These are phyloP conservation scores for Oncorhynchus mykiss DNA, from an alignment of 2,113 vertebrate species.

Conservation along the genomic window DNA sequence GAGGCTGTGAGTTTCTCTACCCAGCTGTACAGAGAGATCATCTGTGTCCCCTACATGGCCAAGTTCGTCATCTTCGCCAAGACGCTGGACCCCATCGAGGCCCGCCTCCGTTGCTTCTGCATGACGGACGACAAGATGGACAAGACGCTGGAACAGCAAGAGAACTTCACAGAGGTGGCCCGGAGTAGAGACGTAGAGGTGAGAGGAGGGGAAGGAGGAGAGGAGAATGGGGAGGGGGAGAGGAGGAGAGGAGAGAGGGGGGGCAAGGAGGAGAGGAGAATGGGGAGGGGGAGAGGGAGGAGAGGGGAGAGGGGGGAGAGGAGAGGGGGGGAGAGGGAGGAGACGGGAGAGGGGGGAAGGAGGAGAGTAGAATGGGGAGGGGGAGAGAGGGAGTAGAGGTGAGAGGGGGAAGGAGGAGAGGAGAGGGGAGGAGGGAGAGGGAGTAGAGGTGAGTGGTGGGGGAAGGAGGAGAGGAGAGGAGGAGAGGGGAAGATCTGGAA, in stretches of 20 bases:
- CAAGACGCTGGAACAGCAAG: conserved; percentile 96
- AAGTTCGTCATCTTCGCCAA: conserved; percentile 99
- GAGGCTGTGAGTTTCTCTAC: conserved; percentile 93
- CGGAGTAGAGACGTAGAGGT: conserved; percentile 98
- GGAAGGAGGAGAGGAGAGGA: background rate
- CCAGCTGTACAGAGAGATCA: conserved; percentile 96
- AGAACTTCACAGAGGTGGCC: conserved; percentile 97
- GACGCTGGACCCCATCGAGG: conserved; percentile 94
- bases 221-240: background rate
- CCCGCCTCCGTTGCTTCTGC: conserved; percentile 93
- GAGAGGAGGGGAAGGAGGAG: conserved; percentile 13
- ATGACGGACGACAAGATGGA: conserved; percentile 99
- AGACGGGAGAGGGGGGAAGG: background rate
- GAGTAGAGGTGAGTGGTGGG: conserved; percentile 38
- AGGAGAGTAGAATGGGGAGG: background rate
- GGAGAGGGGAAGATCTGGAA: no score
- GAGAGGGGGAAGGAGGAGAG: background rate
- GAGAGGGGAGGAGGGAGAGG: conserved; percentile 65
- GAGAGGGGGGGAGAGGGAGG: no score
- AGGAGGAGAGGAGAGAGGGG: no score
- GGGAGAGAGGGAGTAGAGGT: conserved; percentile 72
- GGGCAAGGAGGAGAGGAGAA: background rate
- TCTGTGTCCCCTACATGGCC: conserved; percentile 99
- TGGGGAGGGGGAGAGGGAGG: no score
- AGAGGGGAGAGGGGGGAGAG: background rate